Evolutionary conservation across 2,113 vertebrate species (phyloP), one percentile per base, ranked within the genome.

Genomic region (Pyxicephalus adspersus): DNA sequence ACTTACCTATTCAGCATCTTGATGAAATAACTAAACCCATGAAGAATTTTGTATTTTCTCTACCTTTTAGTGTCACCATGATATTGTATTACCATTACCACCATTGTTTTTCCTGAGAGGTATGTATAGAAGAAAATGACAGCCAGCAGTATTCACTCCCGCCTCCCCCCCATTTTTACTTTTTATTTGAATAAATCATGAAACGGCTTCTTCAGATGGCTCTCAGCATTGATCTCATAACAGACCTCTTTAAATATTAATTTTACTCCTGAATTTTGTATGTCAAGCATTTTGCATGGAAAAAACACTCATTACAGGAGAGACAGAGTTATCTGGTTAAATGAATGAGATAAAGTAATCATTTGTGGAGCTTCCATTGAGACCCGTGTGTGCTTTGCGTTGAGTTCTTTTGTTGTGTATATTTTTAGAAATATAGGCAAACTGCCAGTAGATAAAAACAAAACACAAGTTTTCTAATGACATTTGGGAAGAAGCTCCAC

Each of bases 181-280:
- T 87, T 83, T 70, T 80, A 68, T 87, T 84, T 94, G n/a, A 95
- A 94, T 95, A 93, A 96, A 94, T 92, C 86, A 94, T 94, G 90
- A 91, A 89, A 87, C 85, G 88, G 92, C 87, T 89, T 93, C 91
- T 92, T 92, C 89, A 89, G 87, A 91, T 91, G 85, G 88, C 85
- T 91, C 91, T 92, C 87, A 90, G 85, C 84, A 89, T 89, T 92
- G 92, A 94, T 93, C 91, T 93, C 89, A 93, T 92, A 96, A 91
- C 93, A 94, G 91, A 90, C 84, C 84, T 87, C 64, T 91, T 96
- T 90, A 96, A 95, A 93, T 95, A 94, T 95, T 95, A 91, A 95
- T 91, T 64, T 6, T 0, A 76, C 86, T 83, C 66, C 88, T 91
- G 87, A 87, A 89, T 89, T 60, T 87, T 88, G 83, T 88, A 83